Conservation (phyloP, 2,888 invertebrate species). For the Leucania comma region DNA sequence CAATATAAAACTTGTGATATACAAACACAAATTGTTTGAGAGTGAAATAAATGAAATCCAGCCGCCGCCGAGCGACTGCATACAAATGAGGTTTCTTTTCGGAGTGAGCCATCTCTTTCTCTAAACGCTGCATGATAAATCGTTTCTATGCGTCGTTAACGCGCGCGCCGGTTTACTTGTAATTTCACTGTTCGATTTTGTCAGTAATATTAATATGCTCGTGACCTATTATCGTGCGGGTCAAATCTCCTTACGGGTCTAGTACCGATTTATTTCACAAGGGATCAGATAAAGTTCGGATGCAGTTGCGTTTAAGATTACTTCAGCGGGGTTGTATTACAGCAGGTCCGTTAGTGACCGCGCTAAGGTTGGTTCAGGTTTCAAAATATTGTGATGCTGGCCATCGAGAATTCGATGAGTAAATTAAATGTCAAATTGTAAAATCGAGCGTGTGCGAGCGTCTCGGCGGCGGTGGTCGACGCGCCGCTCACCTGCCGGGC, state of each 20-base stretch:
- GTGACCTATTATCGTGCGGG: slow-evolving; percentile 86
- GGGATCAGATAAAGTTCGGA: slow-evolving; percentile 83
- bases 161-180: slow-evolving; percentile 82
- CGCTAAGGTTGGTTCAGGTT: slow-evolving; percentile 76
- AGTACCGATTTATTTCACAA: slow-evolving; percentile 82
- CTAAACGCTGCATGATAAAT: slow-evolving; percentile 85
- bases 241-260: slow-evolving; percentile 79
- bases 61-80: slow-evolving; percentile 76
- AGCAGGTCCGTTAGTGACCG: slow-evolving; percentile 73
- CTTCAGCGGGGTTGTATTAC: slow-evolving; percentile 75
- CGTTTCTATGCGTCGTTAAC: slow-evolving; percentile 86
- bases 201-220: slow-evolving; percentile 88
- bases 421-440: slow-evolving; percentile 75
- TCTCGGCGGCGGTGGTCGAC: slow-evolving; percentile 37
- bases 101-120: slow-evolving; percentile 86
- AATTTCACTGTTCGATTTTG: slow-evolving; percentile 86
- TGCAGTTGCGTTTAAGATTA: slow-evolving; percentile 78
- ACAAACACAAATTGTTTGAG: slow-evolving; percentile 86
- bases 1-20: slow-evolving; percentile 84
- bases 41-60: slow-evolving; percentile 84
- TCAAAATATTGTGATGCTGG: slow-evolving; percentile 85
- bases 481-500: slow-evolving; percentile 78
- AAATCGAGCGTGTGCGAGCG: slow-evolving; percentile 70
- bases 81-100: slow-evolving; percentile 87
- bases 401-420: slow-evolving; percentile 71